Evolutionary conservation across 1,140 invertebrate genomes (phyloP), one percentile per base, ranked within the genome.

Genomic region (Aphis craccivora): DNA sequence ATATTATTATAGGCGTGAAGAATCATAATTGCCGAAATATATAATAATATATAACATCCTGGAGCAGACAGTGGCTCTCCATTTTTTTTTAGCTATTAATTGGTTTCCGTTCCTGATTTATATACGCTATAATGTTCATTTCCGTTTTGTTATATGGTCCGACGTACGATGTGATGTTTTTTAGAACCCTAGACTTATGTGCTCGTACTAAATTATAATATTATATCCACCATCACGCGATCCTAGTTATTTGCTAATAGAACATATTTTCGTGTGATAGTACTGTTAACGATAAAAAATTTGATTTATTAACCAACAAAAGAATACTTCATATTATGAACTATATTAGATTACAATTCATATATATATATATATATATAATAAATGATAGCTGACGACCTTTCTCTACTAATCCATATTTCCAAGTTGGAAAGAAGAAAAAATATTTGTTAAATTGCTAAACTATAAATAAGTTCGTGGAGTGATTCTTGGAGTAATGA

Each of bases 211-310:
- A 76, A 76, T 76, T 76, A 76, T 76, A 76, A 76, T 76, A 76
- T 35, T n/a, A n/a, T n/a, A 76, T 2, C n/a, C 14, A n/a, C 30
- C 30, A 76, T n/a, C 4, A 76, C 60, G 60, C 60, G 60, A 76
- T 76, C 60, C n/a, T n/a, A n/a, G 60, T 76, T 76, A 76, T 76
- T 76, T 76, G 60, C 30, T 76, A 76, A 76, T 76, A 76, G 60
- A 76, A 76, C 30, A n/a, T 76, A 76, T 76, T 76, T 76, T n/a
- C 60, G 60, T 76, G 60, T 35, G 30, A 76, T n/a, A 76, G 60
- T 76, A 76, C 60, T n/a, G 60, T 76, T 76, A n/a, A 76, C 60
- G 60, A 76, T 35, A 76, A n/a, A 0, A 14, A 76, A n/a, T 76
- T n/a, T 76, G 60, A 76, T 76, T 76, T 76, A 76, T n/a, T 76